Evolutionary conservation across 2,888 invertebrate species (phyloP), one percentile per base, ranked within the genome.

Genomic region (Orthosia cruda): DNA sequence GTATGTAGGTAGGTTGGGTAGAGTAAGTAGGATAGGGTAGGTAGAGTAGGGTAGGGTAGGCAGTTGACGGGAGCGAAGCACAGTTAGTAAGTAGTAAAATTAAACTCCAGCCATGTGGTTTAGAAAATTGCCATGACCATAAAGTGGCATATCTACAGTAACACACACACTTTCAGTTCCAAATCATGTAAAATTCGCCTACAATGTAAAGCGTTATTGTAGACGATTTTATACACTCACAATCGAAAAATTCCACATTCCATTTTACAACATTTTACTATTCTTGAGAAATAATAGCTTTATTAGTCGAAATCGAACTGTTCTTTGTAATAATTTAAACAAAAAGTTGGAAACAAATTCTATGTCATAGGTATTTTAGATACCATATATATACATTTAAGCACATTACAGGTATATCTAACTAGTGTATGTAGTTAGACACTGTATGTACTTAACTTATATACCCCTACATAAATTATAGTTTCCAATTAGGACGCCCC

Each of bases 261-360:
- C 40, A 64, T 50, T 80, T 79, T 83, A 45, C 80, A 58, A 70
- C 71, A 57, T 63, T 15, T 54, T 15, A n/a, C 15, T 23, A 45
- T 63, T 32, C 64, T 54, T 52, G 23, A 62, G 13, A 62, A 55
- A 63, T 79, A 72, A 55, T 67, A 67, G 18, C 47, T 40, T 40
- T 40, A 40, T 40, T 40, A 9, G 40, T 40, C 40, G 13, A 59
- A 67, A 26, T 55, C 12, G 1, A 18, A 66, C 54, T 45, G 16
- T 26, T 13, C 16, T 40, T 15, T 55, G 54, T 23, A 3, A 55
- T 26, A 65, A 58, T 58, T 47, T 26, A 58, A n/a, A 52, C 23
- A 23, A 40, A 40, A 61, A 61, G 45, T 45, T 45, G n/a, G 5
- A 20, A 40, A 40, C 9, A 9, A 40, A 40, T 40, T 40, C 40